A percentile compares a stretch with the other conserved stretches of the same genome.
These are phyloP conservation scores for Macaca nemestrina DNA, from an alignment of 2,113 vertebrate genomes.

Conservation along the genomic window DNA sequence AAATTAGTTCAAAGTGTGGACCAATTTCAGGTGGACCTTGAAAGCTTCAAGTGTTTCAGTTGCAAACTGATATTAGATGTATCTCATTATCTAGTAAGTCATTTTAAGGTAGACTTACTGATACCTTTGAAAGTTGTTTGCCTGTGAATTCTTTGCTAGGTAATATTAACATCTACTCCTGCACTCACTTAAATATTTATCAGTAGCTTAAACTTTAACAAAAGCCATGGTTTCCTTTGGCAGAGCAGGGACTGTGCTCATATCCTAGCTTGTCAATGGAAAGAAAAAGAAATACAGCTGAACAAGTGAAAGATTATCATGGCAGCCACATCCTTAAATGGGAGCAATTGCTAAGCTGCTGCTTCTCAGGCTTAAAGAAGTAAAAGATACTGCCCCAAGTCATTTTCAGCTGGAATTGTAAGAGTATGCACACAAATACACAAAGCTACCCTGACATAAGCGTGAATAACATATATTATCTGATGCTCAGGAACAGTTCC, in stretches of 20 bases:
- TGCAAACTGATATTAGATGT: background rate
- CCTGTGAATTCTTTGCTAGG: background rate
- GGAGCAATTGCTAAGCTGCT: background rate
- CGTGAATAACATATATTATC: background rate
- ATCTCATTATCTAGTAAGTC: background rate
- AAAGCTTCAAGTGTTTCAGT: background rate
- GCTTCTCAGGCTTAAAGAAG: background rate
- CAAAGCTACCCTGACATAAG: background rate
- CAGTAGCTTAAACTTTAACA: slow-evolving; percentile 40
- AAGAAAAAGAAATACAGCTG: background rate
- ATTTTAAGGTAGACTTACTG: background rate
- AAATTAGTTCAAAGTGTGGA: background rate
- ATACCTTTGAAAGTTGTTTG: background rate
- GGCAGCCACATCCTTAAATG: background rate
- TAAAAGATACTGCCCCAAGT: background rate
- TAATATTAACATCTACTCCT: background rate
- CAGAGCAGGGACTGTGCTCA: background rate
- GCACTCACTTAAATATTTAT: background rate
- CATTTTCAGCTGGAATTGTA: slow-evolving; percentile 32
- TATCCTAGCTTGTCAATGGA: background rate
- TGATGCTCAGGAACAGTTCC: slow-evolving; percentile 35
- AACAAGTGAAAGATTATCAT: background rate
- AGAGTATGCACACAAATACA: background rate
- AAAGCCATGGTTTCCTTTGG: slow-evolving; percentile 34
- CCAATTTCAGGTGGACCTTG: background rate